Conservation (phyloP, 2,888 invertebrate species). For the Thecocarcelia acutangulata region DNA sequence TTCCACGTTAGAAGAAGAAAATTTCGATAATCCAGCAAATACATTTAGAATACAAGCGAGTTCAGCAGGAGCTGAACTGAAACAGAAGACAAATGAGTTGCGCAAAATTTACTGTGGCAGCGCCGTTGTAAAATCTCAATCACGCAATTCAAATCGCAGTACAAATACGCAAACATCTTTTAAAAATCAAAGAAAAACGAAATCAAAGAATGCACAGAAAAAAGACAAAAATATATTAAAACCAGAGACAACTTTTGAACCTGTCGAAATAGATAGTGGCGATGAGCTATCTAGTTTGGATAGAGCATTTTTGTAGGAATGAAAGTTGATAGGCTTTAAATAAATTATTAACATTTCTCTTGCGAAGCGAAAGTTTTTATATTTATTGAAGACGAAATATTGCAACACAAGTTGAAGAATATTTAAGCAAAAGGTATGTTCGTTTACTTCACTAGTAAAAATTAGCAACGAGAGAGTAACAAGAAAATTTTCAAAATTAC, state of each 20-base stretch:
- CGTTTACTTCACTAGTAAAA: too few relatives aligned
- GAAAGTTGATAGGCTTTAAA: too few relatives aligned
- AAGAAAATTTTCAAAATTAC: too few relatives aligned
- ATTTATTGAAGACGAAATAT: too few relatives aligned
- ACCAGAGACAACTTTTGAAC: slow-evolving; percentile 53
- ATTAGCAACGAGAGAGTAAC: too few relatives aligned
- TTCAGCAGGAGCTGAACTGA: slow-evolving; percentile 4
- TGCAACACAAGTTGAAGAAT: too few relatives aligned
- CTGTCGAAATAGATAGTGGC: slow-evolving; percentile 73
- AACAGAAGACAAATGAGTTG: slow-evolving; percentile 72
- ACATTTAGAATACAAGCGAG: slow-evolving; percentile 19
- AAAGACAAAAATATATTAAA: slow-evolving; percentile 41
- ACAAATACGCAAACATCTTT: slow-evolving; percentile 60
- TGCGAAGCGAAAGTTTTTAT: too few relatives aligned
- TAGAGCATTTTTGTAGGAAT: slow-evolving; percentile 76
- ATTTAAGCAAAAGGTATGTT: too few relatives aligned
- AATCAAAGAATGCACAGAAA: background rate
- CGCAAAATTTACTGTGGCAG: slow-evolving; percentile 74
- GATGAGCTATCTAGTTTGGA: slow-evolving; percentile 79
- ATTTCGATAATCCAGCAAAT: background rate
- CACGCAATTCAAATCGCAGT: slow-evolving; percentile 73
- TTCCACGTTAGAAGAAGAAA: slow-evolving; percentile 13
- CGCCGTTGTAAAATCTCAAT: slow-evolving; percentile 69
- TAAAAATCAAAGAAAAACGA: slow-evolving; percentile 25
- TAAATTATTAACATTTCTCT: too few relatives aligned